Conservation (phyloP, 2,888 invertebrate species). For the Willowsia nigromaculata region DNA sequence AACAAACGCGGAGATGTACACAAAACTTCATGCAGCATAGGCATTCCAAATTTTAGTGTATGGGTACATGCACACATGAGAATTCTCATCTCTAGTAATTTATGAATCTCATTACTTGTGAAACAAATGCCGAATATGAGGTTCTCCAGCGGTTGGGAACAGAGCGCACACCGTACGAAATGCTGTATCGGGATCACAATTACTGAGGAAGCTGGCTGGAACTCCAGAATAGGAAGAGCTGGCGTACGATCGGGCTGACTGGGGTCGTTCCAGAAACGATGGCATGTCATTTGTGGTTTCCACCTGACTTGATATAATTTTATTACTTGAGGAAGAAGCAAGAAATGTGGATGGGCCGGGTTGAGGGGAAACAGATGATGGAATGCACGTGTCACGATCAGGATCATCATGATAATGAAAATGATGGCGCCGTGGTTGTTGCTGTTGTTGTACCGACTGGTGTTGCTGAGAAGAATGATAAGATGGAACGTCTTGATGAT, state of each 20-base stretch:
- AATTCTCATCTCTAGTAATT: slow-evolving; percentile 29
- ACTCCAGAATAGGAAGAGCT: slow-evolving; percentile 76
- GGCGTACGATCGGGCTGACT: slow-evolving; percentile 75
- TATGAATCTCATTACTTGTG: slow-evolving; percentile 88
- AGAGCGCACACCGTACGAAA: slow-evolving; percentile 82
- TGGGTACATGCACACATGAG: neutral
- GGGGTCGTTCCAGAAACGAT: slow-evolving; percentile 72
- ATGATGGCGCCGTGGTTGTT: slow-evolving; percentile 2
- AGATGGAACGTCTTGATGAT: slow-evolving; percentile 35
- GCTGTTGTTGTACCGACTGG: slow-evolving; percentile 3
- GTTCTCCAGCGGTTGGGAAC: slow-evolving; percentile 94
- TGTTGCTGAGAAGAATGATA: slow-evolving; percentile 60
- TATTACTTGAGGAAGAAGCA: slow-evolving; percentile 62
- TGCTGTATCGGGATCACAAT: slow-evolving; percentile 78
- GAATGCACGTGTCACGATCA: slow-evolving; percentile 59
- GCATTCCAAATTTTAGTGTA: slow-evolving; percentile 3
- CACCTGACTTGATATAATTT: slow-evolving; percentile 58
- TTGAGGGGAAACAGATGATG: slow-evolving; percentile 67
- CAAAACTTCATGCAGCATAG: neutral
- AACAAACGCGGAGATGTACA: neutral
- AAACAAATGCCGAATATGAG: slow-evolving; percentile 90
- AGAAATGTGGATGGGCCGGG: slow-evolving; percentile 56
- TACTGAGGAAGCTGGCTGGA: slow-evolving; percentile 76
- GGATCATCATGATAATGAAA: slow-evolving; percentile 43
- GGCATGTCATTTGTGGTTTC: slow-evolving; percentile 68